phyloP scores from a whole-genome alignment of 2,888 invertebrate species.

The Ellobium chinense region DNA sequence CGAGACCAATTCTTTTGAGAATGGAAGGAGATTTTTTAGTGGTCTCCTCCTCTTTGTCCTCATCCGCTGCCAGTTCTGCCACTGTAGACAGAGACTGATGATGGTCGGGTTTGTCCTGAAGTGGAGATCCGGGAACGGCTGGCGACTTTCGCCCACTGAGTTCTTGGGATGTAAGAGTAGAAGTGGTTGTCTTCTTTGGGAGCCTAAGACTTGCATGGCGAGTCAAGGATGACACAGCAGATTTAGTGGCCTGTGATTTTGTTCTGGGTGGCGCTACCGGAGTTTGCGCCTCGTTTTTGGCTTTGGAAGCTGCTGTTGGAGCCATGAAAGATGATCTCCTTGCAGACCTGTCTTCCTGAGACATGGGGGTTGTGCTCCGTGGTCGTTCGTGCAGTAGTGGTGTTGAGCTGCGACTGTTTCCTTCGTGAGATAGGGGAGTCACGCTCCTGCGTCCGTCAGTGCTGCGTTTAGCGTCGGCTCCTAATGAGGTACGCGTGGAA shows the following conservation, averaged over 20 bases:
- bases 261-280: slow-evolving; percentile 52
- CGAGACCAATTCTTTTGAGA: slow-evolving; percentile 61
- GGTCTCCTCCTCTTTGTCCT: slow-evolving; percentile 45
- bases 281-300: slow-evolving; percentile 50
- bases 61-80: slow-evolving; percentile 49
- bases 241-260: slow-evolving; percentile 27
- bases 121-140: slow-evolving; percentile 40
- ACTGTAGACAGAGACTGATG: slow-evolving; percentile 53
- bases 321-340: slow-evolving; percentile 63
- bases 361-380: slow-evolving; percentile 37
- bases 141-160: slow-evolving; percentile 33
- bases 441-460: slow-evolving; percentile 46
- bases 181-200: slow-evolving; percentile 45
- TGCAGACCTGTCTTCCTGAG: slow-evolving; percentile 32
- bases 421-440: slow-evolving; percentile 34
- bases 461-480: not conserved
- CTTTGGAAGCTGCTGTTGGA: slow-evolving; percentile 66
- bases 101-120: slow-evolving; percentile 39
- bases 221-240: slow-evolving; percentile 27
- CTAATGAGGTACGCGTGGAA: slow-evolving; percentile 39
- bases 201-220: slow-evolving; percentile 38
- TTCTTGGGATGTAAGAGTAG: slow-evolving; percentile 60
- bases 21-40: slow-evolving; percentile 60
- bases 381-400: slow-evolving; percentile 38
- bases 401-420: slow-evolving; percentile 31